These are phyloP conservation scores for Bacillus rossius DNA, from an alignment of 1,140 invertebrate genomes.

Conservation along the genomic window DNA sequence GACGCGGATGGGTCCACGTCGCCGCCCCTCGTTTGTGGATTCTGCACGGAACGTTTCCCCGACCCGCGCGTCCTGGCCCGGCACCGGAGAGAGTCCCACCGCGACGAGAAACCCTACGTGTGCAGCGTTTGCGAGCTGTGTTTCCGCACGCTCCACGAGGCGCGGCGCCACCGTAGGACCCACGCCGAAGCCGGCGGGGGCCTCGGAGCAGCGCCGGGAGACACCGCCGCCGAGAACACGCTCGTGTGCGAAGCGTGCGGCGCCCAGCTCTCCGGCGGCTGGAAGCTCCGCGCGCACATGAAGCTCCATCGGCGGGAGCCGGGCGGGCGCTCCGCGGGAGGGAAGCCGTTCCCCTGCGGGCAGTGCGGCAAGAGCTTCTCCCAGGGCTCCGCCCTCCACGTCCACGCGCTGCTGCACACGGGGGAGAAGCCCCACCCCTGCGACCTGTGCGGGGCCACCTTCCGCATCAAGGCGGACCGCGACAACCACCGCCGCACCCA, in stretches of 20 bases:
- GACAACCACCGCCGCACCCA: constrained; percentile 28
- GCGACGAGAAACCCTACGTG: constrained; percentile 11
- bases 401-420: constrained; percentile 51
- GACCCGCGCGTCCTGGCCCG: not conserved
- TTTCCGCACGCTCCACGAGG: constrained; percentile 11
- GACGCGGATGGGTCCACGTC: not conserved
- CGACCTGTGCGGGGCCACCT: constrained; percentile 49
- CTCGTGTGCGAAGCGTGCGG: constrained; percentile 13
- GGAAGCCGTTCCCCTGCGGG: constrained; percentile 50
- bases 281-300: constrained; percentile 4
- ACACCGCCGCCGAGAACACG: not conserved
- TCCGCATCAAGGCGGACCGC: constrained; percentile 26
- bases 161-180: not conserved
- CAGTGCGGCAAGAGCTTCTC: constrained; percentile 47
- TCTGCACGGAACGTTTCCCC: constrained; percentile 2
- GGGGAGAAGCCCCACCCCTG: constrained; percentile 51
- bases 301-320: not conserved
- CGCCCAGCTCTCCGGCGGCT: not conserved
- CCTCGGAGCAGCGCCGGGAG: not conserved
- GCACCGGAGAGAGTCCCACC: constrained; percentile 8
- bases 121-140: constrained; percentile 8
- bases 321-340: constrained; percentile 51
- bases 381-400: constrained; percentile 49
- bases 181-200: not conserved
- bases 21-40: constrained; percentile 9